These are phyloP conservation scores for Halictus quadricinctus DNA, from an alignment of 2,888 invertebrate species.

Conservation along the genomic window DNA sequence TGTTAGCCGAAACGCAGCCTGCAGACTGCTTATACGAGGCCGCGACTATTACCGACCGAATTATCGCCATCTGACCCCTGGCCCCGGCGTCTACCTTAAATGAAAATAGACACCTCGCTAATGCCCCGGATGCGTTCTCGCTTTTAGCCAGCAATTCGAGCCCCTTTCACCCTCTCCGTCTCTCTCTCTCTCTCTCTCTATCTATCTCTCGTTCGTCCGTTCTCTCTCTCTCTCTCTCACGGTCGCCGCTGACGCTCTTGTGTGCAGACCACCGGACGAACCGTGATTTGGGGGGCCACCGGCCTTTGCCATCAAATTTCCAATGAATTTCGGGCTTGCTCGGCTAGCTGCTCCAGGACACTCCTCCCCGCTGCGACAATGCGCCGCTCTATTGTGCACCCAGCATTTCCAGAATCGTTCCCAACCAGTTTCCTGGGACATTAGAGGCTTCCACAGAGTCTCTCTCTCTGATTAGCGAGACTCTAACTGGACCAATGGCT, in stretches of 20 bases:
- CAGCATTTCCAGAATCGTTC: conserved; percentile 1
- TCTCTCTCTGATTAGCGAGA: not conserved
- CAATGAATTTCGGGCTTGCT: conserved; percentile 19
- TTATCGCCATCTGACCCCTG: conserved; percentile 69
- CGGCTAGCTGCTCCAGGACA: not conserved
- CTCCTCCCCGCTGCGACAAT: not conserved
- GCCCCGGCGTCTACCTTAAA: conserved; percentile 61
- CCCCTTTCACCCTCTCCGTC: not conserved
- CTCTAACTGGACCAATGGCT: not conserved
- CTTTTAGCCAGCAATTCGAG: conserved; percentile 63
- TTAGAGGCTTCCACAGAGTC: not conserved
- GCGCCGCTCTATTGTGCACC: not conserved
- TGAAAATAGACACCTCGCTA: conserved; percentile 70
- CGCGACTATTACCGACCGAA: conserved; percentile 67
- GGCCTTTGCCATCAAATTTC: conserved; percentile 29
- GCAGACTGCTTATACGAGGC: conserved; percentile 58
- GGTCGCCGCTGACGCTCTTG: not conserved
- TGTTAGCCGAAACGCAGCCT: conserved; percentile 57
- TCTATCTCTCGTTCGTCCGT: not conserved
- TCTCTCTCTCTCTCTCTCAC: not conserved
- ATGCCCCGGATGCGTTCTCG: conserved; percentile 60
- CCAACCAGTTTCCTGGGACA: not conserved
- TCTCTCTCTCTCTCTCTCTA: not conserved
- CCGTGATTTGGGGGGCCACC: conserved; percentile 37
- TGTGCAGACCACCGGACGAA: not conserved